Base-by-base conservation (phyloP, 2,113 vertebrate genomes). In the Epinephelus moara region DNA sequence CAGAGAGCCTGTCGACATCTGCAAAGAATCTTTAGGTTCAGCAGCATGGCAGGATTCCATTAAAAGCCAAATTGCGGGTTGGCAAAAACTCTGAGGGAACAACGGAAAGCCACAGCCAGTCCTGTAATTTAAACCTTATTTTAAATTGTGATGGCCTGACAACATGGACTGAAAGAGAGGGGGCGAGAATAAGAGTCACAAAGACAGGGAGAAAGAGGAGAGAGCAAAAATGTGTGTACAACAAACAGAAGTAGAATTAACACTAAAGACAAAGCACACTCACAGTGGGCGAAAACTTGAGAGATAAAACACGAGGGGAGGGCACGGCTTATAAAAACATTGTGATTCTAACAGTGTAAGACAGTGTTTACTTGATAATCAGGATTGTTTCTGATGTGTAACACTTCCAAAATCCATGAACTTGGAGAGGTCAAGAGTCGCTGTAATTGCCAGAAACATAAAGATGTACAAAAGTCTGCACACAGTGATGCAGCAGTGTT, bases 81-180 rank as follows among this genome's bases (percentile, higher is more conserved):
- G 97, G 97, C 97, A 97, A 96, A 97, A 96, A 97, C 95, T 98
- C 97, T 97, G 96, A 97, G 95, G 96, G 96, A 97, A 97, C 97
- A 96, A 95, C 96, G 95, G 95, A 96, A 97, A 97, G 96, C 96
- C 97, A 96, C 96, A 97, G 96, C 95, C 95, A 96, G 96, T 94
- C 96, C 96, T 97, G 96, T 98, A 97, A 98, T 99, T 98, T 98
- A 98, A 99, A 97, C 97, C 97, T 97, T 96, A 97, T 97, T 97
- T 97, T 97, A 96, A 96, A 94, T 95, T 92, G 93, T 93, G 94
- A 94, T 91, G 91, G 92, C 86, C 93, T 93, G 93, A 95, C 92
- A 94, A 95, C 94, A 94, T 85, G 84, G 86, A 75, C 91, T 23
- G 52, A 88, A 57, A 85, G 73, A 85, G 82, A 74, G 79, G 63